Conservation (phyloP, 2,888 invertebrate genomes). For the Calliscelio sp. region DNA sequence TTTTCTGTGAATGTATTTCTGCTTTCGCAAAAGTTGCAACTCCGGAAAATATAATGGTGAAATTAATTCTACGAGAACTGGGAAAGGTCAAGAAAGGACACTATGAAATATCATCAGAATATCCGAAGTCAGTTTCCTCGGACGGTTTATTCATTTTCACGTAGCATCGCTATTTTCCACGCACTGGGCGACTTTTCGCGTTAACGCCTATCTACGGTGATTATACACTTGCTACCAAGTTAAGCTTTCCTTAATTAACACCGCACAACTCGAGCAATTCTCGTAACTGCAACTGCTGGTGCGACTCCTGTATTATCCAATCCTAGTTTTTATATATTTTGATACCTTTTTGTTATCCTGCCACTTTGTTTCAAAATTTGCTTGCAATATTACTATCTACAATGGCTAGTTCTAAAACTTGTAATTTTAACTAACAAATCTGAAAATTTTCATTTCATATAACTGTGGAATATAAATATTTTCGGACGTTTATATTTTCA, state of each 20-base stretch:
- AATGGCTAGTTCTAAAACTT: too few species aligned
- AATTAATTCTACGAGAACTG: constrained; percentile 17
- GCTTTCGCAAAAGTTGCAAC: too few species aligned
- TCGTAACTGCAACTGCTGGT: constrained; percentile 43
- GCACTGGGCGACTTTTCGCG: constrained; percentile 75
- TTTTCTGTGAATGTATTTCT: too few species aligned
- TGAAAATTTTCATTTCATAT: too few species aligned
- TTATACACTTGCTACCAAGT: constrained; percentile 78
- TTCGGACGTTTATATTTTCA: too few species aligned
- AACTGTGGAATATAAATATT: too few species aligned
- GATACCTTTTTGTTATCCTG: constrained; percentile 1
- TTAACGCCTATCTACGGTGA: constrained; percentile 79
- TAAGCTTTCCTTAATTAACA: constrained; percentile 83
- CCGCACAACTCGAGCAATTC: constrained; percentile 79
- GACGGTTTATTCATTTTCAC: constrained; percentile 48
- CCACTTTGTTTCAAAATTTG: constrained; percentile 6
- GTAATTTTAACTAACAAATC: too few species aligned
- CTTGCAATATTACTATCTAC: neutral
- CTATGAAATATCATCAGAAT: constrained; percentile 30
- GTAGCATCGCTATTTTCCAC: constrained; percentile 54
- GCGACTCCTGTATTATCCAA: constrained; percentile 31
- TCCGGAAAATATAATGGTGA: too few species aligned
- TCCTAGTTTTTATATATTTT: constrained; percentile 37
- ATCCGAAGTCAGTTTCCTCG: constrained; percentile 23
- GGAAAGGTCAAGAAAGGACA: constrained; percentile 19